Percentiles rank a stretch among this genome's conserved stretches.
Conservation (phyloP, 2,113 vertebrate species). For the Forbesichthys papilliferus region DNA sequence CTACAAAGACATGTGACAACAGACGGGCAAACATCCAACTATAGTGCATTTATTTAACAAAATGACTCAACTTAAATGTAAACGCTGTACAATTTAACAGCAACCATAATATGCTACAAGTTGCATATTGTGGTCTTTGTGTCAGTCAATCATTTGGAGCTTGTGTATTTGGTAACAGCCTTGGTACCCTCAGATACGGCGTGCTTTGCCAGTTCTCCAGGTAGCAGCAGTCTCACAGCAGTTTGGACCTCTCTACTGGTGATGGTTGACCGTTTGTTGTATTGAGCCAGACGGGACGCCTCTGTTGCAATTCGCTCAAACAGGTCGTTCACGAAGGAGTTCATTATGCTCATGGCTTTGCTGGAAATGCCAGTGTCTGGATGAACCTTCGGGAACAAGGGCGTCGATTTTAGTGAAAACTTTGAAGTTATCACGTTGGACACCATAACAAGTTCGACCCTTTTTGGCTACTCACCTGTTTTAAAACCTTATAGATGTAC, state of each 20-base stretch:
- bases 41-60: too few species aligned
- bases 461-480: conserved; percentile 65
- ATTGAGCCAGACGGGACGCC: conserved; percentile 77
- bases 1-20: background rate
- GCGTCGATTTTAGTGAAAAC: fast-evolving
- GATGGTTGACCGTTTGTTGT: conserved; percentile 81
- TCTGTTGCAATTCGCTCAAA: conserved; percentile 79
- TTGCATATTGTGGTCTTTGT: background rate
- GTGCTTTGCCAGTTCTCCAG: conserved; percentile 80
- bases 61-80: too few species aligned
- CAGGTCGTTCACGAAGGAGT: conserved; percentile 80
- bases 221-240: conserved; percentile 76
- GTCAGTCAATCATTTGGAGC: conserved; percentile 69
- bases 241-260: conserved; percentile 80
- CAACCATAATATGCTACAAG: background rate
- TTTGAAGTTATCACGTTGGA: background rate
- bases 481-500: conserved; percentile 81
- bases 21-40: background rate
- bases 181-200: conserved; percentile 81
- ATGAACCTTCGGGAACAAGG: conserved; percentile 61
- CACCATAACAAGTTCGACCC: background rate
- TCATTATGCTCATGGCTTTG: conserved; percentile 81
- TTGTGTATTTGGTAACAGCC: conserved; percentile 82
- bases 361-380: conserved; percentile 80
- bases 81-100: too few species aligned